Evolutionary conservation across 30 jellyfish, hydroid and myxozoan genomes (phyloP), one percentile per base, ranked within the genome.

Genomic region (Chrysaora quinquecirrha): DNA sequence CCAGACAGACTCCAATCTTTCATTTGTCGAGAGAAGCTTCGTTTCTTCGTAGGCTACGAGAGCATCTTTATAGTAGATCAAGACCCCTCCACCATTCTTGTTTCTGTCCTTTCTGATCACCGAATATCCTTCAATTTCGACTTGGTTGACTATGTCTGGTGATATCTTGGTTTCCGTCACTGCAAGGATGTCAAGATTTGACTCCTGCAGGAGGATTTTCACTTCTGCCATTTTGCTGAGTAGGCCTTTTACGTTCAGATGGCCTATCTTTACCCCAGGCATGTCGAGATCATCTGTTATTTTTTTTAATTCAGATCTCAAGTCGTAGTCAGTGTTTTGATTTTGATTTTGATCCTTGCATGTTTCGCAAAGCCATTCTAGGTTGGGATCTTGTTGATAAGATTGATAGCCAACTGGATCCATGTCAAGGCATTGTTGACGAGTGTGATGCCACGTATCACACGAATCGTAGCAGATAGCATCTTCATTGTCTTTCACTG

Each of bases 141-240:
- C 30, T 30, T 71, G 72, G 27, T 38, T 71, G 71, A 9, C 82
- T 0, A 3, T 18, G 19, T 9, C 25, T 2, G 76, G 21, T 1
- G 82, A 18, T 1, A 71, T 19, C 49, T 71, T 71, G 32, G 71
- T 71, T 71, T 71, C 82, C 19, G 82, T 31, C 72, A 71, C 33
- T 9, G 68, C 82, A 31, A 71, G 82, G 29, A 71, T 71, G 71
- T 71, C 82, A 21, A 71, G 82, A 28, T 23, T 19, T 31, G 70
- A 16, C 33, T 71, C 65, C 71, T 71, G 68, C 71, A 71, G 21
- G 72, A 38, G 38, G 28, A 30, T 9, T 38, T 16, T 38, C 19
- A 71, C 16, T 27, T 34, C 82, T 0, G 69, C 32, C 38, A 71
- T 30, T 71, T 71, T 71, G n/a, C 82, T n/a, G 28, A 19, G 27